phyloP scores from a whole-genome alignment of 2,113 vertebrate genomes.

The Rhinopithecus roxellana region DNA sequence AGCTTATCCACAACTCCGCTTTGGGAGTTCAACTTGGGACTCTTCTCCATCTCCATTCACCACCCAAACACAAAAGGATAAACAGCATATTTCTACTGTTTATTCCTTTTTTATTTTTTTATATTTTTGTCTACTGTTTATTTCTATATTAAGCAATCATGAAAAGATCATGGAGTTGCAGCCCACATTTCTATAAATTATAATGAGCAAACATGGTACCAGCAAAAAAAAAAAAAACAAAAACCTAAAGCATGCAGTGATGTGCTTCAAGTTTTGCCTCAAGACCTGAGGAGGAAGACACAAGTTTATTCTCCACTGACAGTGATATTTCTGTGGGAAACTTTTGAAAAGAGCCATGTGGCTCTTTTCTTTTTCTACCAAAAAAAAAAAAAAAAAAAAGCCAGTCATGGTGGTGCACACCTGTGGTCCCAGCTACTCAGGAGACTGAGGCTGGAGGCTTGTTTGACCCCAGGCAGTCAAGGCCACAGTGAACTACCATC shows the following conservation, averaged over 20 bases:
- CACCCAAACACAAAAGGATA: neutral
- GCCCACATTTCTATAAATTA: neutral
- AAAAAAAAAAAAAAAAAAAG: too few relatives aligned
- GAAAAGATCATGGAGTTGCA: neutral
- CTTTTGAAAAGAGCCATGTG: neutral
- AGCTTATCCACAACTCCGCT: neutral
- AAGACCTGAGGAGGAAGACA: neutral
- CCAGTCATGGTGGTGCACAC: too few relatives aligned
- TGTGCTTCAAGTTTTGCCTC: neutral
- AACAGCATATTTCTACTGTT: neutral
- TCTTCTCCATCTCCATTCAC: neutral
- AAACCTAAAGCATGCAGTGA: neutral
- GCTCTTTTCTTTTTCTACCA: too few relatives aligned
- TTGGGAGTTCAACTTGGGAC: neutral
- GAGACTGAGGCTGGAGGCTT: too few relatives aligned
- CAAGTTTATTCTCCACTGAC: neutral
- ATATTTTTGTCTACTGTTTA: too few relatives aligned
- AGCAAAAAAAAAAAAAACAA: neutral
- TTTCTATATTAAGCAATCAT: neutral
- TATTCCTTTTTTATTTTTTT: neutral
- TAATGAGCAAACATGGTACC: neutral
- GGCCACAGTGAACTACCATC: too few relatives aligned
- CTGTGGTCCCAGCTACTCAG: too few relatives aligned
- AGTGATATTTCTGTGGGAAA: neutral
- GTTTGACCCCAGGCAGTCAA: too few relatives aligned